Conservation (phyloP, 2,113 vertebrate genomes). For the Steatornis caripensis region DNA sequence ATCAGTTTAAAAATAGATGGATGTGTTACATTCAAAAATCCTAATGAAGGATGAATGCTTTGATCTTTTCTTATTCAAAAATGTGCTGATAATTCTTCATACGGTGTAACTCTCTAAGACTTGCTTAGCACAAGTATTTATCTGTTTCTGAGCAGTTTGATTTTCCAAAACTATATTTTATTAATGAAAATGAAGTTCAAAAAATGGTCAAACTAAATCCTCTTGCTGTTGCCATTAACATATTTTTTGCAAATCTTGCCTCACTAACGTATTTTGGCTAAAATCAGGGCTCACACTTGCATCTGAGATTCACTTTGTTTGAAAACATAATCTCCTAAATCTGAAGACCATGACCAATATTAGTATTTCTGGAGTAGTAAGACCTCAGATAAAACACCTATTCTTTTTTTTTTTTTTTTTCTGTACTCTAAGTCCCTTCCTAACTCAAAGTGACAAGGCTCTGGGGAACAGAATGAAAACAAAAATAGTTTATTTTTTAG, state of each 20-base stretch:
- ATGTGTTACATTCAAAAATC: neutral
- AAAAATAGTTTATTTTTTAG: neutral
- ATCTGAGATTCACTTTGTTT: neutral
- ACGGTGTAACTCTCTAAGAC: neutral
- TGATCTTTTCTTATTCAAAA: conserved; percentile 33
- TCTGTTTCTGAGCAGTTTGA: neutral
- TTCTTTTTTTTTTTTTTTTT: neutral
- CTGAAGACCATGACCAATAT: neutral
- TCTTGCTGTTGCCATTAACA: neutral
- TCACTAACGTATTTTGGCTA: neutral
- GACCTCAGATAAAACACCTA: neutral
- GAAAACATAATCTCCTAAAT: neutral
- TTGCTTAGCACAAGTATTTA: neutral
- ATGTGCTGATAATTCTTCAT: neutral
- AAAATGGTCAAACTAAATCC: neutral
- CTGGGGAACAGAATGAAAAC: neutral
- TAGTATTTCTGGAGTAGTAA: neutral
- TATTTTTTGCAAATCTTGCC: neutral
- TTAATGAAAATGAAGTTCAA: neutral
- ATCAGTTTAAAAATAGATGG: conserved; percentile 37
- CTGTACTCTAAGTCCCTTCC: neutral
- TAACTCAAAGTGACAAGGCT: neutral
- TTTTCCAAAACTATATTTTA: neutral
- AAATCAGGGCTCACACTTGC: neutral
- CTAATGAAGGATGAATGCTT: neutral